Base-by-base conservation (phyloP, 2,797 vertebrate genomes). In the Tachyglossus aculeatus region DNA sequence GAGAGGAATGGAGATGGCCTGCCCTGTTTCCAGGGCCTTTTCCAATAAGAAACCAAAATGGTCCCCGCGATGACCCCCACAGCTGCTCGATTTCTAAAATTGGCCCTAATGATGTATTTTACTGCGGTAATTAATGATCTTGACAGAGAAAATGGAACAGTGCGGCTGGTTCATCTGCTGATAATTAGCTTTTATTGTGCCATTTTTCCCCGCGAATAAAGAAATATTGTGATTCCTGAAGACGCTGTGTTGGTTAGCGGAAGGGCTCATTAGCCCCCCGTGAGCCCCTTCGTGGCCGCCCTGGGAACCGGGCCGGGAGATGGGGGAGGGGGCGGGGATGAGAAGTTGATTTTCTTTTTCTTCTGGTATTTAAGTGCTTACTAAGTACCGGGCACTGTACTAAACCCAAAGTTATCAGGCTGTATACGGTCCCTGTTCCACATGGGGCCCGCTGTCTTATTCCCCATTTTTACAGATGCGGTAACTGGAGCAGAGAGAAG, bases 51-150 rank as follows among this genome's bases (percentile, higher is more conserved):
- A 86, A 77, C 67, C 83, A 78, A 87, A 83, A 83, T 78, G 71
- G 68, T 83, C 91, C 87, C 83, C 77, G 79, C 87, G 83, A 74
- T 92, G 90, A 92, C 90, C 92, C n/a, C 88, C 76, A 86, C 92
- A 92, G 90, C 88, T 92, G 92, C 72, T 64, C 38, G 61, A 84
- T 85, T 91, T 86, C 91, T 91, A 93, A 93, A 92, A 91, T 92
- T 86, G 92, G 85, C 80, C 77, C 75, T 88, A 89, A 92, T 89
- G 82, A 89, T 88, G 87, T 83, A 84, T 91, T 92, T 91, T 88
- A 86, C 89, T 88, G 82, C 85, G 86, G 90, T 92, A 92, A 93
- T 94, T 92, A 92, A 93, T 92, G 92, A 92, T 81, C 88, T 88
- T 91, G 92, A 89, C 88, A 74, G 89, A 89, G 90, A 91, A 91